Evolutionary conservation across 2,888 invertebrate genomes (phyloP).

Genomic region (Brachyptera risi): DNA sequence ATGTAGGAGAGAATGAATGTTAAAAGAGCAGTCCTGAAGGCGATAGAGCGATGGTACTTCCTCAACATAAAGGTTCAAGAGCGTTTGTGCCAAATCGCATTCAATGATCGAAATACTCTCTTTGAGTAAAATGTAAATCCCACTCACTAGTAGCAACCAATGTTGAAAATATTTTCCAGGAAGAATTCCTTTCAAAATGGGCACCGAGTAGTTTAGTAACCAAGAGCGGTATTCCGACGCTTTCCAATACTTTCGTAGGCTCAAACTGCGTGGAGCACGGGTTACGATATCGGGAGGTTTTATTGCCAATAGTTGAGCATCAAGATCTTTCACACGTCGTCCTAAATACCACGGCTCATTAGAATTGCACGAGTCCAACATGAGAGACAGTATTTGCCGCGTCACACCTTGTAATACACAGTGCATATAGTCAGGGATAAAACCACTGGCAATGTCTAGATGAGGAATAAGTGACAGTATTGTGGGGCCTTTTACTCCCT

Average conservation of each 20-base stretch:
- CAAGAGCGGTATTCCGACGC: constrained; percentile 34
- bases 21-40: constrained; percentile 33
- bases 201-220: constrained; percentile 34
- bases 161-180: constrained; percentile 33
- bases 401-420: background rate
- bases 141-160: constrained; percentile 34
- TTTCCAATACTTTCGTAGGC: constrained; percentile 31
- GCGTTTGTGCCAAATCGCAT: background rate
- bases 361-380: background rate
- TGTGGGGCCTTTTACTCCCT: background rate
- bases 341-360: background rate
- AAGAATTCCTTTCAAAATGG: constrained; percentile 31
- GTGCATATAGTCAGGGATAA: background rate
- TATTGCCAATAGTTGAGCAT: background rate
- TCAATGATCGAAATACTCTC: constrained; percentile 17
- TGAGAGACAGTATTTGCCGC: background rate
- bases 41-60: constrained; percentile 30
- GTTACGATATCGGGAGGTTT: too few species aligned
- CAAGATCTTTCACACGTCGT: background rate
- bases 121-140: constrained; percentile 31
- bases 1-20: constrained; percentile 35
- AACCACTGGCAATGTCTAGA: background rate
- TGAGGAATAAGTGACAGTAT: background rate
- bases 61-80: constrained; percentile 33
- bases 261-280: constrained; percentile 27